These are phyloP conservation scores for Himalopsyche tibetana DNA, from an alignment of 2,888 invertebrate species.

Conservation along the genomic window DNA sequence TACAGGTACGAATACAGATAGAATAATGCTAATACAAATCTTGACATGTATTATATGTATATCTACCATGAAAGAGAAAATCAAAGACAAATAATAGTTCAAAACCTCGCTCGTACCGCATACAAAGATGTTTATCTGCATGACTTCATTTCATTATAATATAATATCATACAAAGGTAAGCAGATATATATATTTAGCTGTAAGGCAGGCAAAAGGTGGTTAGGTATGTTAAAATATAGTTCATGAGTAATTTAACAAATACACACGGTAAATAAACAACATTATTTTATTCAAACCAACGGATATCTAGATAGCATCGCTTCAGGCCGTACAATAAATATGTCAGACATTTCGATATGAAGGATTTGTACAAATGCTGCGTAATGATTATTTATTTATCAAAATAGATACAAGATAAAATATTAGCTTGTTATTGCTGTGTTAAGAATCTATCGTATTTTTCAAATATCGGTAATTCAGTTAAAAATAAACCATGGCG, in stretches of 20 bases:
- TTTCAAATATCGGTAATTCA: too few relatives aligned
- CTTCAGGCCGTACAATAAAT: not conserved
- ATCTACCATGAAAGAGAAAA: not conserved
- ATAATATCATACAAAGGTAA: not conserved
- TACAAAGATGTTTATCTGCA: slow-evolving; percentile 18
- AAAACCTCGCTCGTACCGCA: not conserved
- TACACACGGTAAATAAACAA: not conserved
- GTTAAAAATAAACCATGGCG: too few relatives aligned
- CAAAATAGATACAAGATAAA: not conserved
- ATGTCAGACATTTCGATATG: not conserved
- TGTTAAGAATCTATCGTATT: too few relatives aligned
- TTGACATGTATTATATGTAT: not conserved
- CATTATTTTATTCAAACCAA: not conserved
- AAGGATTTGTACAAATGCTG: not conserved
- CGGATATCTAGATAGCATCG: not conserved
- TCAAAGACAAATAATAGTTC: slow-evolving; percentile 31
- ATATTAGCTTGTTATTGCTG: too few relatives aligned
- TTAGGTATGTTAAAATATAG: slow-evolving; percentile 19
- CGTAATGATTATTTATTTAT: slow-evolving; percentile 12
- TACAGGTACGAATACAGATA: not conserved
- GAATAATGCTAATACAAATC: not conserved
- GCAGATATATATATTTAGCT: not conserved
- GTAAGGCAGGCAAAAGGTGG: slow-evolving; percentile 15
- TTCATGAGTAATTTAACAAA: not conserved
- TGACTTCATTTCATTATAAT: slow-evolving; percentile 21